Percentiles rank a stretch among this genome's conserved stretches.
These are phyloP conservation scores for Atta colombica DNA, from an alignment of 1,140 invertebrate genomes.

Conservation along the genomic window DNA sequence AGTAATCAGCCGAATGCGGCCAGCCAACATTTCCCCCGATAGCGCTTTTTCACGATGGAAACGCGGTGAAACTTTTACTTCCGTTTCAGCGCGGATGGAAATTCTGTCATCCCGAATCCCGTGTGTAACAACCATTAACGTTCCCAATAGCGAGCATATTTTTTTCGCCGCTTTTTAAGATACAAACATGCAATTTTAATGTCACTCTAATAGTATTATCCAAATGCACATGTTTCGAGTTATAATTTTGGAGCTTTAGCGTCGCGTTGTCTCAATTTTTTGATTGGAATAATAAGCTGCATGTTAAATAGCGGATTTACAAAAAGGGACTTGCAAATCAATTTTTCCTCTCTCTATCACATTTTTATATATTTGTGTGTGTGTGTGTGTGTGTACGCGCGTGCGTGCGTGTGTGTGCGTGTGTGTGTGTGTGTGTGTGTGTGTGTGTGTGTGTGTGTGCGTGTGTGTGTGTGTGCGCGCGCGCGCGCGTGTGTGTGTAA, in stretches of 20 bases:
- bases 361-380: neutral
- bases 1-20: slow-evolving; percentile 56
- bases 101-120: slow-evolving; percentile 47
- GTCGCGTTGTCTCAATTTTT: neutral
- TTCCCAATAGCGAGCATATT: slow-evolving; percentile 32
- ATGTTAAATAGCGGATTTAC: neutral
- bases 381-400: too few species aligned
- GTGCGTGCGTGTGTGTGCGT: too few species aligned
- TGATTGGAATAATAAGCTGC: neutral
- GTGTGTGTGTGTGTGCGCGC: too few species aligned
- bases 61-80: slow-evolving; percentile 62
- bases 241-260: neutral
- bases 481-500: too few species aligned
- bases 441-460: too few species aligned
- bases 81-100: slow-evolving; percentile 38
- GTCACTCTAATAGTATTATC: neutral
- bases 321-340: neutral
- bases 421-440: too few species aligned
- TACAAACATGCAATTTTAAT: slow-evolving; percentile 27
- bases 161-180: slow-evolving; percentile 19
- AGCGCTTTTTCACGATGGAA: slow-evolving; percentile 56
- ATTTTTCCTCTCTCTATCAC: neutral
- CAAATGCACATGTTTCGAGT: neutral
- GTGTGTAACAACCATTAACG: slow-evolving; percentile 49
- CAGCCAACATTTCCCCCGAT: slow-evolving; percentile 56